These are phyloP conservation scores for Monochamus alternatus DNA, from an alignment of 2,888 invertebrate species.

Conservation along the genomic window DNA sequence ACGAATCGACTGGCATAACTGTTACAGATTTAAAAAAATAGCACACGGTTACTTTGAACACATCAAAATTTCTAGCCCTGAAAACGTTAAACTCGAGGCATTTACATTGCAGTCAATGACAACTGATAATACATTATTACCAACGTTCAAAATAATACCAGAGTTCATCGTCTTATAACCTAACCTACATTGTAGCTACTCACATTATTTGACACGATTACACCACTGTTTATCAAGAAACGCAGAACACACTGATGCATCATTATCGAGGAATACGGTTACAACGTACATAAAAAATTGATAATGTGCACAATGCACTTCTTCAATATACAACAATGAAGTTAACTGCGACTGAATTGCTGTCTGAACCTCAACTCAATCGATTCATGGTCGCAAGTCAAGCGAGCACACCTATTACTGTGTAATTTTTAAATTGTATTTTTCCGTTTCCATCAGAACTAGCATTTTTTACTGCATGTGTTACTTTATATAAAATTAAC, in stretches of 20 bases:
- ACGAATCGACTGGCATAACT: no score
- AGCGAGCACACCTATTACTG: constrained; percentile 19
- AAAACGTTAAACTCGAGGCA: no score
- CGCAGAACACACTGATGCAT: constrained; percentile 26
- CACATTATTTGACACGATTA: not conserved
- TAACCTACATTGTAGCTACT: constrained; percentile 8
- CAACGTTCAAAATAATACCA: not conserved
- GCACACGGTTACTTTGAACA: no score
- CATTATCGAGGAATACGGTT: not conserved
- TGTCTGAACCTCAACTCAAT: constrained; percentile 23
- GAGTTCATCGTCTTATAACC: constrained; percentile 1
- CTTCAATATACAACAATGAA: constrained; percentile 9
- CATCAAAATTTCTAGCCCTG: no score
- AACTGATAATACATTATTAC: not conserved
- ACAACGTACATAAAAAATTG: not conserved
- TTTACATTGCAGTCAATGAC: no score
- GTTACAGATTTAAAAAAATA: no score
- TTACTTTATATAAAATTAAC: not conserved
- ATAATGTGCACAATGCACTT: constrained; percentile 16
- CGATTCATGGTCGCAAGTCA: constrained; percentile 39
- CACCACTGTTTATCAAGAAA: constrained; percentile 4
- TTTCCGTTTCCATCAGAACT: constrained; percentile 31
- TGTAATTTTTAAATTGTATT: constrained; percentile 29
- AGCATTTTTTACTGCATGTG: not conserved
- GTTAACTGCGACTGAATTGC: constrained; percentile 21